These are phyloP conservation scores for Pseudotriccus pelzelni DNA, from an alignment of 2,797 vertebrate species.

Conservation along the genomic window DNA sequence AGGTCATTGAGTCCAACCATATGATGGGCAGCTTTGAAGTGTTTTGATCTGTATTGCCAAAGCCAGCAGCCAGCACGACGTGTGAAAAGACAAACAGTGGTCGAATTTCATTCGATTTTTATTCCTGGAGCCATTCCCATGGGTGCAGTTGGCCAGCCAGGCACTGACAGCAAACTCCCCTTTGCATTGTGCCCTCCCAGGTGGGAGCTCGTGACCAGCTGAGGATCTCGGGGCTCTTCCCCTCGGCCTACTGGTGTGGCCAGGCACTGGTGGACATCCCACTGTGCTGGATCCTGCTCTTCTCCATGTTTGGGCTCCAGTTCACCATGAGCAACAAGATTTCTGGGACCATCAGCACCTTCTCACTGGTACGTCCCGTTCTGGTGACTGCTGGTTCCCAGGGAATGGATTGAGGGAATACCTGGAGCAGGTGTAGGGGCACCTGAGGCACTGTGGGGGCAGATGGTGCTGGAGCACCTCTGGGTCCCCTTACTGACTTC, in stretches of 20 bases:
- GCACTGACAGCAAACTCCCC: neutral
- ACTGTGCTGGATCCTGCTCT: slow-evolving; percentile 73
- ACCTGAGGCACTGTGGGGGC: neutral
- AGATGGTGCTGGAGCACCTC: neutral
- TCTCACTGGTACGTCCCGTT: neutral
- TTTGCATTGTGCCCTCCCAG: slow-evolving; percentile 65
- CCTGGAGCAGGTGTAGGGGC: neutral
- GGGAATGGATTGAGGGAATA: neutral
- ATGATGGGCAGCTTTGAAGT: neutral
- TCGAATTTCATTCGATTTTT: neutral
- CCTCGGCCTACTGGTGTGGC: slow-evolving; percentile 94
- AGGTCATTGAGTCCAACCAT: neutral
- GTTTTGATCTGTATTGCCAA: neutral
- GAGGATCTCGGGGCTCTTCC: slow-evolving; percentile 85
- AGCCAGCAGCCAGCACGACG: neutral
- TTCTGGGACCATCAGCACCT: rapidly evolving
- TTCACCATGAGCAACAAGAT: neutral
- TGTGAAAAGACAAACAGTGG: neutral
- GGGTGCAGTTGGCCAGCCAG: neutral
- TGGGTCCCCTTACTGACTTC: neutral
- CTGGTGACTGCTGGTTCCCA: neutral
- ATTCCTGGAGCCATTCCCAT: neutral
- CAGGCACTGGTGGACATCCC: slow-evolving; percentile 88
- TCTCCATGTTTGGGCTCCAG: neutral
- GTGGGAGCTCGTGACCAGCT: slow-evolving; percentile 84